Conservation (phyloP, 2,888 invertebrate genomes). For the Dicyrtoma fusca region DNA sequence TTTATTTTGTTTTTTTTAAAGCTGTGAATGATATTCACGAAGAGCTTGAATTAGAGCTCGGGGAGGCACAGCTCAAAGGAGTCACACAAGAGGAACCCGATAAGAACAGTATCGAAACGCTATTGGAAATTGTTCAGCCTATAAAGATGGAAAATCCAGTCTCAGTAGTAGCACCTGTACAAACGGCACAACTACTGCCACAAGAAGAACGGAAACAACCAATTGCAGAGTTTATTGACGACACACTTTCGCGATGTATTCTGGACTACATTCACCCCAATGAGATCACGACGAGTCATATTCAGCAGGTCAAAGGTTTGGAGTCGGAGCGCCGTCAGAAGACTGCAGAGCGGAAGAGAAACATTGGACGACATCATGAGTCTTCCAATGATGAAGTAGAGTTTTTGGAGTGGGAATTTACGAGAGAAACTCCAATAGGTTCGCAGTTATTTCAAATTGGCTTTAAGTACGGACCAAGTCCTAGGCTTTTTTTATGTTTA, state of each 20-base stretch:
- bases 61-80: too few species aligned
- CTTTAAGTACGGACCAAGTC: too few species aligned
- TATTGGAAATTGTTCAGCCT: neutral
- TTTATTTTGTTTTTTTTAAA: too few species aligned
- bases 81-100: neutral
- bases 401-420: constrained; percentile 11
- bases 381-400: neutral
- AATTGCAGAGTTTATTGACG: too few species aligned
- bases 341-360: neutral
- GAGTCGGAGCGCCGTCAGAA: too few species aligned
- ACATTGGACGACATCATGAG: neutral
- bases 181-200: neutral
- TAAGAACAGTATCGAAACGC: neutral
- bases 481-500: too few species aligned
- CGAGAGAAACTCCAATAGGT: constrained; percentile 6
- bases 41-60: neutral
- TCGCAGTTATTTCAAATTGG: too few species aligned
- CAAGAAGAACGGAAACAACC: too few species aligned
- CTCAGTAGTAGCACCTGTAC: too few species aligned
- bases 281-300: neutral
- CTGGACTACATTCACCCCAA: constrained; percentile 26
- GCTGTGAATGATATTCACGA: too few species aligned
- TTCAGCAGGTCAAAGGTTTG: neutral
- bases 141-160: neutral
- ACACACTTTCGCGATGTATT: neutral